These are phyloP conservation scores for Crax fasciolata DNA, from an alignment of 2,797 vertebrate species.

Conservation along the genomic window DNA sequence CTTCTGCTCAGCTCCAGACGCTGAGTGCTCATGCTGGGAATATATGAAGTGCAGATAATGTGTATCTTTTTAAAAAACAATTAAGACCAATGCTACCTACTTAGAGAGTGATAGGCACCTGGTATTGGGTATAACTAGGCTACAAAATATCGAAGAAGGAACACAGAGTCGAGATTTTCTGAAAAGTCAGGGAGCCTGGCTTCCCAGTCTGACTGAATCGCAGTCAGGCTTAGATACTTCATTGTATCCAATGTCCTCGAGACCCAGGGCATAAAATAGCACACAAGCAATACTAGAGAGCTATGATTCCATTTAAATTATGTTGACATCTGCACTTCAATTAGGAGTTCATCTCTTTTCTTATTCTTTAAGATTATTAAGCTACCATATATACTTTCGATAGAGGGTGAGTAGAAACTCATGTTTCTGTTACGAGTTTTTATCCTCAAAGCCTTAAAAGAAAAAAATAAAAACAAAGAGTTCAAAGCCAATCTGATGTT, in stretches of 20 bases:
- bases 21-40: neutral
- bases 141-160: neutral
- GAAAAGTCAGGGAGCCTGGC: neutral
- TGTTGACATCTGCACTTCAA: neutral
- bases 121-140: neutral
- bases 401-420: neutral
- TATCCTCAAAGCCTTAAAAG: neutral
- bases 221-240: neutral
- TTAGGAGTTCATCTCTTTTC: neutral
- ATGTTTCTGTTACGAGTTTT: constrained; percentile 6
- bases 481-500: neutral
- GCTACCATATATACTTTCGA: neutral
- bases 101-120: neutral
- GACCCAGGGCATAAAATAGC: neutral
- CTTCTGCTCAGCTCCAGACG: neutral
- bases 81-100: neutral
- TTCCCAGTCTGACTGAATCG: neutral
- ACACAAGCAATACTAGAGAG: neutral
- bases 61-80: neutral
- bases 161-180: neutral
- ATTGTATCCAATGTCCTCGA: neutral
- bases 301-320: neutral
- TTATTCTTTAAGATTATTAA: neutral
- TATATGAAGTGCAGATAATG: neutral
- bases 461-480: neutral